Base-by-base conservation (phyloP, 1,140 invertebrate species). In the Lethrus apterus region DNA sequence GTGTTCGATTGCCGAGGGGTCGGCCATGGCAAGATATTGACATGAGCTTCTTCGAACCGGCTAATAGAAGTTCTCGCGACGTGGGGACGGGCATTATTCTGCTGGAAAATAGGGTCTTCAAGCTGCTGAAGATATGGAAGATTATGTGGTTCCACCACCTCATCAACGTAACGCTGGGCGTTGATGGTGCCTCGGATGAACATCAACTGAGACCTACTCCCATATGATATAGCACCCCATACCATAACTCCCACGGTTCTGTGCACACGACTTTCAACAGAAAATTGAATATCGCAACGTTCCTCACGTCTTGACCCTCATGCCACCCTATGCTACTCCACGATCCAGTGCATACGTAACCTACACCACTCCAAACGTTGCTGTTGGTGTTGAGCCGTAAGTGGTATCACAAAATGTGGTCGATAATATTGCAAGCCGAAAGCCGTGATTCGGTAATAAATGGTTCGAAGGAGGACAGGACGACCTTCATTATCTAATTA, bases 271-370 rank as follows among this genome's bases (percentile, higher is more conserved):
- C n/a, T n/a, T n/a, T n/a, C n/a, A n/a, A n/a, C n/a, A n/a, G n/a
- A 44, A 44, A 49, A 52, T 18, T 36, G 21, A 15, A 24, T 14
- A 48, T 47, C n/a, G 21, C 21, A 7, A 20, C 50, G 36, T 50
- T 57, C 41, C 18, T 44, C 48, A 29, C 35, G 32, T 21, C 52
- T 46, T 21, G 33, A 55, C 53, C n/a, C 52, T 48, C 20, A 14
- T 13, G 8, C 54, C 47, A 15, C 11, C 56, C 47, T 36, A 33
- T 48, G 14, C 55, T 51, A 60, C 21, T 55, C 33, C 15, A 23
- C 13, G 21, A 48, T 34, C 53, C 46, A 54, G 10, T 41, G 19
- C 26, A 17, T 13, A 17, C 38, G 35, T 36, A 49, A 43, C n/a
- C n/a, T n/a, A n/a, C n/a, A n/a, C 49, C 31, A 56, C 8, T 44